Base-by-base conservation (phyloP, 2,113 vertebrate genomes). In the Sinocyclocheilus rhinocerous region DNA sequence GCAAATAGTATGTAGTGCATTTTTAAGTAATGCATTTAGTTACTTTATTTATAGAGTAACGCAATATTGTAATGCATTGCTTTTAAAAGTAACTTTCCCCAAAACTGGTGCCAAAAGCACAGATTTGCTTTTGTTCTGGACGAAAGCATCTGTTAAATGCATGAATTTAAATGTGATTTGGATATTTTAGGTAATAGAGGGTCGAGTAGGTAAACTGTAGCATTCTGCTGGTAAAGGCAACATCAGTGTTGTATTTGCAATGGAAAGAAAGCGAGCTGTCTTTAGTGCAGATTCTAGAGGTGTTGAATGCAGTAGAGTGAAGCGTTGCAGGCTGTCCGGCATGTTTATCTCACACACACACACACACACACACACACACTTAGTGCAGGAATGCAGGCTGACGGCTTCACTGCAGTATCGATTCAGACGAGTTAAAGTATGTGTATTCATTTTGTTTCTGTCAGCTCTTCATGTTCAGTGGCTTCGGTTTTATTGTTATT, bases 361-460 rank as follows among this genome's bases (percentile, higher is more conserved):
- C 61, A 70, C 42, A n/a, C n/a, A 45, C 70, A 45, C 81, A 33
- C 39, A 69, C 42, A 70, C 78, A 70, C 69, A 72, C 87, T 42
- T 20, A 12, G 33, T 22, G 18, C 11, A 91, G 90, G 89, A 94
- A 94, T 94, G 92, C 87, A 57, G 93, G 61, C 88, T 8, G 82
- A 93, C 92, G 22, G 63, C 90, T 87, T 85, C 80, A 89, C 89
- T 67, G 55, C 45, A 83, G 55, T 91, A 90, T 92, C 89, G 36
- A 76, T 59, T 84, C 83, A 39, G 78, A 82, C 33, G 70, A 33
- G 78, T 65, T 78, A 12, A 4, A 65, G 22, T 10, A 52, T 72
- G 39, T 50, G n/a, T 50, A 29, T 59, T 33, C 42, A 29, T 6
- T 63, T 26, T 55, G 65, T 84, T 61, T 76, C 67, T 57, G 69